Percentiles rank a stretch among this genome's conserved stretches.
phyloP scores from a whole-genome alignment of 2,888 invertebrate species.

The Dicyrtoma fusca region DNA sequence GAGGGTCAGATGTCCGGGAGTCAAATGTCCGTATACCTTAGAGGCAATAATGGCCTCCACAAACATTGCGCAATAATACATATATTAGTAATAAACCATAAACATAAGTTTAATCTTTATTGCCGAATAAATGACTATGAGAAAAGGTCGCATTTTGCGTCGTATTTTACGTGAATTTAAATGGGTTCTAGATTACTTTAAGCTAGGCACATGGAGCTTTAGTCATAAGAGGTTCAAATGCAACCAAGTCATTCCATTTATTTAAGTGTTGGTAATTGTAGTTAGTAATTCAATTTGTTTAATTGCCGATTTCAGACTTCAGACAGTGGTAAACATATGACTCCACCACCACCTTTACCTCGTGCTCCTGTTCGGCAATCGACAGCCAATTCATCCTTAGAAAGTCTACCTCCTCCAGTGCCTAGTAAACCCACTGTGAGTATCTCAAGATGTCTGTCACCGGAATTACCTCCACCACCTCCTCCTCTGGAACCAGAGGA shows the following conservation, averaged over 20 bases:
- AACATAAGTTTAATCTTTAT: too few species aligned
- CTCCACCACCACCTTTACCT: constrained; percentile 54
- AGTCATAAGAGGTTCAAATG: not conserved
- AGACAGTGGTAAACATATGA: constrained; percentile 10
- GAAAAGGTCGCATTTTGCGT: not conserved
- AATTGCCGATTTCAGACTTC: not conserved
- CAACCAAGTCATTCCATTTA: not conserved
- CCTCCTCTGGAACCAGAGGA: constrained; percentile 65
- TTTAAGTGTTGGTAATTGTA: not conserved
- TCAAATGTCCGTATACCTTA: too few species aligned
- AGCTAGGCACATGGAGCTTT: too few species aligned
- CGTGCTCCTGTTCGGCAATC: constrained; percentile 53
- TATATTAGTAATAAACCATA: too few species aligned
- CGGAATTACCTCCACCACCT: constrained; percentile 68
- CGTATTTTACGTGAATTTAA: too few species aligned
- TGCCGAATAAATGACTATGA: not conserved
- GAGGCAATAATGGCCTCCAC: too few species aligned
- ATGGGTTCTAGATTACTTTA: too few species aligned
- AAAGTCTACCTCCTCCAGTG: constrained; percentile 48
- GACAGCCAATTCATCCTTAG: not conserved
- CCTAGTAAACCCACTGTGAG: constrained; percentile 47
- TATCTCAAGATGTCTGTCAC: constrained; percentile 55
- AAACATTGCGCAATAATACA: too few species aligned
- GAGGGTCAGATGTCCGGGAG: too few species aligned
- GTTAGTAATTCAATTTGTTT: too few species aligned